Percentiles rank a stretch among this genome's conserved stretches.
Conservation (phyloP, 2,888 invertebrate genomes). For the Lamellibrachia satsuma region DNA sequence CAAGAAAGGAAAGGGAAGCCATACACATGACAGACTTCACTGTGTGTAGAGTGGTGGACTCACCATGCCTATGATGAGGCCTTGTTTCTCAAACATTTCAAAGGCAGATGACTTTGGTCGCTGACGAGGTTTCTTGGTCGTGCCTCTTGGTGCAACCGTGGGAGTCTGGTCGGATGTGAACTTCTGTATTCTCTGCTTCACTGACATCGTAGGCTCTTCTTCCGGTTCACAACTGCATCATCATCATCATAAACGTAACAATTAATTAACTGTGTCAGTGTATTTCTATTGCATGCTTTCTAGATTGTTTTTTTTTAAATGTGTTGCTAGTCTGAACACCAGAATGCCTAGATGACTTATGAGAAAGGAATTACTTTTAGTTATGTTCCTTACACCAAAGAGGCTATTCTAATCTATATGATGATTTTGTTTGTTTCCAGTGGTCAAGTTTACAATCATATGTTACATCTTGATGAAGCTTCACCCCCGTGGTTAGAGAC, state of each 20-base stretch:
- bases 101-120: constrained; percentile 36
- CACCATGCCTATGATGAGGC: constrained; percentile 33
- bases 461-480: neutral
- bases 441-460: no score
- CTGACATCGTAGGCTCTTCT: constrained; percentile 19
- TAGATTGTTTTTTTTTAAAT: neutral
- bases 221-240: neutral
- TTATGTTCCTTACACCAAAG: no score
- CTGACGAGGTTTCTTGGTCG: constrained; percentile 23
- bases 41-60: neutral
- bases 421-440: no score
- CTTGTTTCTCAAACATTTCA: constrained; percentile 37
- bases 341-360: no score
- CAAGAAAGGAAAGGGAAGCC: neutral
- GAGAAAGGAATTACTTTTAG: no score
- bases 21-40: neutral
- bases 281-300: neutral
- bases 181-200: constrained; percentile 30
- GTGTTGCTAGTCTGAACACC: neutral
- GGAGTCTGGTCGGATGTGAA: constrained; percentile 25
- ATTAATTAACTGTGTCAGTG: neutral
- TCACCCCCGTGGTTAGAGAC: neutral
- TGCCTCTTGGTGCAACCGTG: neutral
- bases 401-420: no score
- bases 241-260: constrained; percentile 14